Conservation (phyloP, 1,140 invertebrate species). For the Drosophila nebulosa region DNA sequence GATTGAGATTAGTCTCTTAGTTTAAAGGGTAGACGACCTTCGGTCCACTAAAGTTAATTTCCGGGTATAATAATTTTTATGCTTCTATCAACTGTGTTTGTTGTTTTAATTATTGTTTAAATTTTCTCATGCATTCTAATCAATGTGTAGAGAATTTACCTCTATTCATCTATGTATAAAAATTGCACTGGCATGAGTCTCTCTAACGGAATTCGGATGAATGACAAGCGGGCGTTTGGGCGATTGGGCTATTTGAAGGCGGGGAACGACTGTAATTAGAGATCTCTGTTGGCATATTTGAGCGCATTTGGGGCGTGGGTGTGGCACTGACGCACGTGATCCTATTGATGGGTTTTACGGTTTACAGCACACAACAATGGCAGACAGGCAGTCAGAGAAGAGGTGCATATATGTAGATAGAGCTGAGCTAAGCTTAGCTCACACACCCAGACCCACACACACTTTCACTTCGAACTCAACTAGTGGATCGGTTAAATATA, state of each 20-base stretch:
- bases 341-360: conserved; percentile 17
- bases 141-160: conserved; percentile 28
- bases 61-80: conserved; percentile 21
- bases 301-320: conserved; percentile 25
- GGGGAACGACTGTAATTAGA: conserved; percentile 30
- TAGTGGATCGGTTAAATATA: conserved; percentile 25
- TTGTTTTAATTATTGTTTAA: conserved; percentile 37
- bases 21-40: background rate
- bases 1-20: too few relatives aligned
- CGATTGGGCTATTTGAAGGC: background rate
- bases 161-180: conserved; percentile 56
- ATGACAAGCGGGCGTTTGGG: conserved; percentile 7
- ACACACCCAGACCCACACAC: background rate
- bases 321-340: conserved; percentile 39
- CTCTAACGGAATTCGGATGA: conserved; percentile 31
- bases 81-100: conserved; percentile 10
- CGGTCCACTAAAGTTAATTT: background rate
- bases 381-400: background rate
- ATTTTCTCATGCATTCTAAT: conserved; percentile 59
- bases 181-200: conserved; percentile 31
- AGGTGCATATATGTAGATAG: conserved; percentile 13
- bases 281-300: conserved; percentile 18
- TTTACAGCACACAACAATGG: conserved; percentile 1
- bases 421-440: too few relatives aligned
- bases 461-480: conserved; percentile 20